Evolutionary conservation across 2,113 vertebrate genomes (phyloP).

Genomic region (Entelurus aequoreus): DNA sequence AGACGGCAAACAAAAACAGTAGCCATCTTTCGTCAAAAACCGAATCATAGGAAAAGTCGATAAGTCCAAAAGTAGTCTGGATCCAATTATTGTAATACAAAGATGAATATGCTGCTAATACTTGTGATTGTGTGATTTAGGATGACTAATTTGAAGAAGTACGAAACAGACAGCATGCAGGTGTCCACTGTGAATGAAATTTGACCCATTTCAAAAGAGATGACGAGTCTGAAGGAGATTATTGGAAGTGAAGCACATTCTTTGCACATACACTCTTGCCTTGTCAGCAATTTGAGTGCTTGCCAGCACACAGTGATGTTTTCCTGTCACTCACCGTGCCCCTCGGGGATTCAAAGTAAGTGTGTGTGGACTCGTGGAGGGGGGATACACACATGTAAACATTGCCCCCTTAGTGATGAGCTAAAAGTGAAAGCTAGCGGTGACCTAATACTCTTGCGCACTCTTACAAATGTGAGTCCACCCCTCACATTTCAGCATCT

Average conservation of each 20-base stretch:
- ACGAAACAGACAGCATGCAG: conserved; percentile 12
- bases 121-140: neutral
- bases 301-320: conserved; percentile 13
- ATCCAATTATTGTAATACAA: neutral
- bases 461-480: no score
- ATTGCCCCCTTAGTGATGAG: no score
- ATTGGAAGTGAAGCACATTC: conserved; percentile 26
- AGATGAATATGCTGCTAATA: neutral
- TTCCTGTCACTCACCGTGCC: conserved; percentile 34
- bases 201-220: conserved; percentile 4
- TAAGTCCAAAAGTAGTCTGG: no score
- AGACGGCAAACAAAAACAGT: no score
- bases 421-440: no score
- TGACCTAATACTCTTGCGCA: no score
- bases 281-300: neutral
- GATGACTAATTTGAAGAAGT: neutral
- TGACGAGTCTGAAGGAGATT: conserved; percentile 6
- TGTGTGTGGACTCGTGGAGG: neutral
- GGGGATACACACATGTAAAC: no score
- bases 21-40: no score
- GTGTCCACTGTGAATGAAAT: conserved; percentile 8
- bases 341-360: conserved; percentile 9
- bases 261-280: neutral
- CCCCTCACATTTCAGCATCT: no score
- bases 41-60: no score